Evolutionary conservation across 1,140 invertebrate genomes (phyloP), one percentile per base, ranked within the genome.

Genomic region (Glossosoma conforme): DNA sequence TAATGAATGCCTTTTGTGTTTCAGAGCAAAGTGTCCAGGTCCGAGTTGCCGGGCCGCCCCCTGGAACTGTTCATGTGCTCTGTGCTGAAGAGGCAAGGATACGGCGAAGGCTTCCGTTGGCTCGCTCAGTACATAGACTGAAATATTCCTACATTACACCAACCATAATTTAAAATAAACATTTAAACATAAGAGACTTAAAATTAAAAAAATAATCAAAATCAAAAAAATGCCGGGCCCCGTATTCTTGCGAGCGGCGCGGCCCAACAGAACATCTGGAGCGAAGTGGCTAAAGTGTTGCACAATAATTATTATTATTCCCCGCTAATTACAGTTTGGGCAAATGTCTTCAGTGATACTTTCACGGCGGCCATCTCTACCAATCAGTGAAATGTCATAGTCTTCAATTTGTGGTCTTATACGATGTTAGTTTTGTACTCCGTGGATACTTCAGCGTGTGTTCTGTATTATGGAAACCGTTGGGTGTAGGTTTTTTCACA

Each of bases 31-130:
- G 86, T 95, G 58, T 76, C 91, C 37, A 79, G 92, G 60, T 80
- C 80, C 59, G 93, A 97, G 65, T 75, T 98, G 61, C 85, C 90
- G 33, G 90, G 91, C 32, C 89, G 97, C 73, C 97, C 97, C 53
- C 75, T 99, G 72, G 97, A 99, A 80, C 76, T 99, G 58, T 99
- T 97, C 76, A 99, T 99, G 97, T 99, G 96, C 75, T 98, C 94
- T 60, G 95, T 98, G 60, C 79, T 99, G 62, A 98, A 97, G 77
- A 84, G 94, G 68, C 96, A 99, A 79, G 97, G 97, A 50, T 99
- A 99, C 71, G 97, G 97, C 50, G 97, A 99, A 77, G 97, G 95
- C 61, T 99, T 99, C 82, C 88, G 96, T 70, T 99, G 97, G 97
- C 80, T 99, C 66, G 92, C 94, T 62, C 93, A 98, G 78, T 97